These are phyloP conservation scores for Drosophila pseudoobscura DNA, from an alignment of 1,140 invertebrate genomes.

Conservation along the genomic window DNA sequence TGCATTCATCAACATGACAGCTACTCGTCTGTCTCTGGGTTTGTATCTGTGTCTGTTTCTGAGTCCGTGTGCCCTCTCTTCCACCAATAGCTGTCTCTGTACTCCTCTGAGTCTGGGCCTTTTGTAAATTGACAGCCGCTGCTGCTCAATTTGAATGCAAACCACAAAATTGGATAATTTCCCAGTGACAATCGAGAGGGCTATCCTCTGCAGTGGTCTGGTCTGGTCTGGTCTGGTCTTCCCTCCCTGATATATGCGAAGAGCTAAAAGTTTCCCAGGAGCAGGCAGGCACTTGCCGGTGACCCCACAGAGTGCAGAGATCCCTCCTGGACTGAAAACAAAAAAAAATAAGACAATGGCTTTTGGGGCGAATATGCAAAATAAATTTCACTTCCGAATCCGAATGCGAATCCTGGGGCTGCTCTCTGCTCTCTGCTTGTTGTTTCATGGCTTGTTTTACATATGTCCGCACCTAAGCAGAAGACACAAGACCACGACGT, in stretches of 20 bases:
- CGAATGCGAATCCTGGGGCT: constrained; percentile 35
- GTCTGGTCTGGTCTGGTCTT: constrained; percentile 55
- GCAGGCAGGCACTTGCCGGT: constrained; percentile 58
- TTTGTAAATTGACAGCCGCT: constrained; percentile 76
- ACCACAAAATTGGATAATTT: constrained; percentile 83
- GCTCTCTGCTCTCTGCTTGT: constrained; percentile 38
- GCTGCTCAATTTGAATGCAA: constrained; percentile 79
- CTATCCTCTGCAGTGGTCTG: constrained; percentile 16
- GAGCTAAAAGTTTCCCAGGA: constrained; percentile 79
- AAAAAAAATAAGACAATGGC: constrained; percentile 61
- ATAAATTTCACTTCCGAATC: constrained; percentile 83
- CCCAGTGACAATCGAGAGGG: constrained; percentile 75
- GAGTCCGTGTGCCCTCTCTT: not conserved
- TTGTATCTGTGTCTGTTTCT: constrained; percentile 13
- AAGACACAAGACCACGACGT: constrained; percentile 33
- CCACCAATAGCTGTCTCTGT: not conserved
- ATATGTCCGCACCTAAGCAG: constrained; percentile 79
- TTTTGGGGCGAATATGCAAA: constrained; percentile 69
- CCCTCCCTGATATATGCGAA: constrained; percentile 70
- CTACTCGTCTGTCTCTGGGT: constrained; percentile 56
- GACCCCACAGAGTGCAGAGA: constrained; percentile 46
- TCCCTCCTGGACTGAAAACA: constrained; percentile 21
- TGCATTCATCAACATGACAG: constrained; percentile 78
- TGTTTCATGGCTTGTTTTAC: constrained; percentile 79
- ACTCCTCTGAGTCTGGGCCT: constrained; percentile 23